Evolutionary conservation across 2,113 vertebrate genomes (phyloP), one percentile per base, ranked within the genome.

Genomic region (Eptesicus fuscus): DNA sequence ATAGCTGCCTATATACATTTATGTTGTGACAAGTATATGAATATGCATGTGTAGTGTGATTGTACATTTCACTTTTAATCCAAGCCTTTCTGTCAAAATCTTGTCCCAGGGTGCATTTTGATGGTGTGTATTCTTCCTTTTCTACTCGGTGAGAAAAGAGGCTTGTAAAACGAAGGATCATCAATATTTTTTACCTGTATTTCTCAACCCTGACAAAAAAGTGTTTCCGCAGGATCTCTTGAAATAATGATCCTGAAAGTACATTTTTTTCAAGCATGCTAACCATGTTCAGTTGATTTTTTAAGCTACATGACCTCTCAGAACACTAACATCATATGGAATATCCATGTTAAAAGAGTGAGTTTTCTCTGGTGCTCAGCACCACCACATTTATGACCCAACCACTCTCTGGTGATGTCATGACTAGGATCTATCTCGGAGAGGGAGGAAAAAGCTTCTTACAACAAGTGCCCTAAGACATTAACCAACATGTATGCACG

Each of bases 11-110:
- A 71, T 91, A 96, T 90, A 95, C 89, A 89, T 93, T 96, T 77
- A 95, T 80, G 78, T 88, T 92, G n/a, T 94, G 94, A 91, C 78
- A 96, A 91, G 92, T 35, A 78, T 93, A 97, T 96, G 86, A 96
- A 97, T 97, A 96, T 96, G 88, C 83, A 97, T 95, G 44, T 0
- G 35, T 8, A 9, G 47, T 61, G 10, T 91, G 95, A 96, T 56
- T 90, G 82, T 90, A 67, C n/a, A 49, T 90, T 97, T 97, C 59
- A 49, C 83, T 96, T 96, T 88, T 67, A 93, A 96, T 83, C 47
- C 63, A 76, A 85, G 9, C 1, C 77, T 96, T 92, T 97, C 96
- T 95, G 90, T 93, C 95, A 95, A 93, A 95, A 88, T 76, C 35
- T 77, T 85, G 22, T 88, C 63, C 73, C 53, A 70, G 44, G 18